Conservation (phyloP, 2,797 vertebrate genomes). For the Botia almorhae region DNA sequence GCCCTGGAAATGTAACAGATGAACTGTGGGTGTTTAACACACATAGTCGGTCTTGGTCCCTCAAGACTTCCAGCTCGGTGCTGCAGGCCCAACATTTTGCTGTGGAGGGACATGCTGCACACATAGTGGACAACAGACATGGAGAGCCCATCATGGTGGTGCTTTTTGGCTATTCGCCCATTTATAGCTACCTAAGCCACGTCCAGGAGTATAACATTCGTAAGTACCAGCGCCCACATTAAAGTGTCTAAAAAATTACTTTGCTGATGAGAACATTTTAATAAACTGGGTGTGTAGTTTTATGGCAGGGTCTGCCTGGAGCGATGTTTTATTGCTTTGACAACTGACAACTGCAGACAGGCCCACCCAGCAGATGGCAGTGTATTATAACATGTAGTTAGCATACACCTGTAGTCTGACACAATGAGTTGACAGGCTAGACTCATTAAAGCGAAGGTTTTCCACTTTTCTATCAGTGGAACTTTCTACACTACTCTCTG, state of each 20-base stretch:
- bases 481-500: slow-evolving; percentile 6
- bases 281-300: not conserved
- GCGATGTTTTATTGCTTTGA: no score
- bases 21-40: slow-evolving; percentile 90
- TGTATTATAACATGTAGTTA: slow-evolving; percentile 38
- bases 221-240: slow-evolving; percentile 72
- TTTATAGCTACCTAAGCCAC: slow-evolving; percentile 89
- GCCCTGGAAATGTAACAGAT: slow-evolving; percentile 84
- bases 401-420: not conserved
- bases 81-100: slow-evolving; percentile 83
- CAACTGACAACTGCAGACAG: not conserved
- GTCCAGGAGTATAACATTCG: slow-evolving; percentile 90
- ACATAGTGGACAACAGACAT: slow-evolving; percentile 82
- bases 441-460: slow-evolving; percentile 35
- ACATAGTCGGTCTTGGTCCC: slow-evolving; percentile 82
- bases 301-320: not conserved
- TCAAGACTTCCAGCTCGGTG: slow-evolving; percentile 71
- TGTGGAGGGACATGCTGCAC: slow-evolving; percentile 88
- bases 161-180: slow-evolving; percentile 88
- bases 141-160: slow-evolving; percentile 86
- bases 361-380: slow-evolving; percentile 64
- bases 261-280: not conserved
- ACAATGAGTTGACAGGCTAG: slow-evolving; percentile 11
- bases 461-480: not conserved
- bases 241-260: not conserved